Evolutionary conservation across 2,797 vertebrate species (phyloP).

Genomic region (Lithobates sylvaticus): DNA sequence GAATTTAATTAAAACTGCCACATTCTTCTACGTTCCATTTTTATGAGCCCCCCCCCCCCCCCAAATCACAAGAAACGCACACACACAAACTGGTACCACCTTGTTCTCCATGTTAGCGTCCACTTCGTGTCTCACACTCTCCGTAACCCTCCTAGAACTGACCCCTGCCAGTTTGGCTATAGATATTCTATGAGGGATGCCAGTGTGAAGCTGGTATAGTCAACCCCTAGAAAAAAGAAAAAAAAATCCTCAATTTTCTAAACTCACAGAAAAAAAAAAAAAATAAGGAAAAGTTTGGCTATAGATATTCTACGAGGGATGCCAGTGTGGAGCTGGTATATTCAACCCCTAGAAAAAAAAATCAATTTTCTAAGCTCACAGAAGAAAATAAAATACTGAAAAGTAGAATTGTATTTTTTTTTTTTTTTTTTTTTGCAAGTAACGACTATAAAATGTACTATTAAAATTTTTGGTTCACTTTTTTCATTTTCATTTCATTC

Average conservation of each 20-base stretch:
- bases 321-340: neutral
- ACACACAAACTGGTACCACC: conserved; percentile 32
- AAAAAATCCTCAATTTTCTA: neutral
- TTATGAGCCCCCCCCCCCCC: conserved; percentile 9
- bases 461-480: too few relatives aligned
- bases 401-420: too few relatives aligned
- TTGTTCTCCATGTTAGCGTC: conserved; percentile 21
- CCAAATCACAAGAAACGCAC: neutral
- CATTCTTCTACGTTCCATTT: conserved; percentile 48
- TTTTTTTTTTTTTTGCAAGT: too few relatives aligned
- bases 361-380: neutral
- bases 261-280: neutral
- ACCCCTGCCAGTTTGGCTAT: conserved; percentile 15
- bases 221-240: neutral
- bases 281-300: neutral
- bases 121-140: conserved; percentile 24
- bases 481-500: too few relatives aligned
- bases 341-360: neutral
- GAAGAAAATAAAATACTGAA: too few relatives aligned
- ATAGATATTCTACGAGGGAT: neutral
- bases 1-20: conserved; percentile 67
- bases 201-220: neutral
- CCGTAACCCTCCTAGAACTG: neutral
- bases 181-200: neutral
- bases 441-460: too few relatives aligned